Evolutionary conservation across 1,140 invertebrate species (phyloP), one percentile per base, ranked within the genome.

Genomic region (Trichonephila clavata): DNA sequence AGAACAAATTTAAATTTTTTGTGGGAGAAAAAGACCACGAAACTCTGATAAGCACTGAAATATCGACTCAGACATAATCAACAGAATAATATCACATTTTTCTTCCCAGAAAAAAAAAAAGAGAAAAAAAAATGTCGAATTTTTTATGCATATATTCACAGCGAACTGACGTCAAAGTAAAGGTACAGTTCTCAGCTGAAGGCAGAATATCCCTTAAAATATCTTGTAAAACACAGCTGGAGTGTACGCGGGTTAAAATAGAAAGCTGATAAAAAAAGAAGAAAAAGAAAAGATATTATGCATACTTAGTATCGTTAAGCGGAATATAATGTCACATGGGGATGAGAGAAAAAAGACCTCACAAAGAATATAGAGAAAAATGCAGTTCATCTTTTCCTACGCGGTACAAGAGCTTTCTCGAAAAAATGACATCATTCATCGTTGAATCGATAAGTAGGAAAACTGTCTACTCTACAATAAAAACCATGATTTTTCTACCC

Each of bases 261-360:
- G n/a, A n/a, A 68, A 24, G 21, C n/a, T 68, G 14, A 68, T n/a
- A 68, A 68, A 32, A n/a, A 50, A 18, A 81, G 3, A 21, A 1
- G 77, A 6, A 20, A 27, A 16, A 16, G 24, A 43, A 43, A 39
- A 81, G 14, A 39, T 81, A 32, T 32, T 27, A 5, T 81, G 27
- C 14, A 81, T 81, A 50, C 77, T 81, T 81, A 81, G 27, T 20
- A 13, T 27, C 24, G 77, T 81, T 81, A 81, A 81, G 77, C 77
- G 77, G 32, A 81, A 81, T 81, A 81, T 81, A 81, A 81, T 81
- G 77, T 50, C 21, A 10, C 32, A 13, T 32, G 32, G 77, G 5
- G 32, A 81, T 32, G 39, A 43, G 32, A 18, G 43, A 80, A 43
- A 39, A 21, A 21, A 20, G 27, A 18, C 18, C 24, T 13, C 8